Evolutionary conservation across 2,113 vertebrate species (phyloP), one percentile per base, ranked within the genome.

Genomic region (Oostethus manadensis): DNA sequence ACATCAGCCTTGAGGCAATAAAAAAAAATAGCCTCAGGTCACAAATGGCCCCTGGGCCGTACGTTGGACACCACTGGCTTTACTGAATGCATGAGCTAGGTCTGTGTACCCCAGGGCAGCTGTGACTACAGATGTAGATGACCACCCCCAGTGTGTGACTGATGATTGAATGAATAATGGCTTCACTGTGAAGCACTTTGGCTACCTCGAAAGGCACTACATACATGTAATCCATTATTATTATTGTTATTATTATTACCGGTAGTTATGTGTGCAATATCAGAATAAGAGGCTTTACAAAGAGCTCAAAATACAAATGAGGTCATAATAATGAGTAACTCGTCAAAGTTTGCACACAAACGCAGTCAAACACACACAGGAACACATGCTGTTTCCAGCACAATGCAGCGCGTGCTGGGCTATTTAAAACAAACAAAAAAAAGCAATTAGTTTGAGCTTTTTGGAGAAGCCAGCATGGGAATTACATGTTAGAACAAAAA

Each of bases 391-490:
- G 26, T 5, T 14, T 14, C 38, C 38, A 61, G 65, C 68, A 80
- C 73, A 76, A 70, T 74, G 74, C 71, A 56, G 63, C 69, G 67
- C 74, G 79, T 66, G 77, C 47, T 49, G 58, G 67, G 74, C 74
- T 62, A 76, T 81, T 82, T 4, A 42, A 42, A 42, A 42, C 11
- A 33, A 33, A 33, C n/a, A 40, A 40, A 78, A 79, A 84, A 83
- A 83, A 77, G 73, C 79, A 79, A 79, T 83, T 77, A 79, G 68
- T 64, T 79, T 49, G 18, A 56, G 73, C 58, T 68, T 35, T 55
- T 42, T 75, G 53, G 50, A 61, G 54, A 49, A 51, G 45, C 61
- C 26, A 58, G 69, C 73, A 70, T 50, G 71, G 70, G 70, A 77
- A 51, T 69, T 56, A 43, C 26, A 58, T 44, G 43, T 6, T 55